phyloP scores from a whole-genome alignment of 1,140 invertebrate species.

The Yoshiicerus persimilis region DNA sequence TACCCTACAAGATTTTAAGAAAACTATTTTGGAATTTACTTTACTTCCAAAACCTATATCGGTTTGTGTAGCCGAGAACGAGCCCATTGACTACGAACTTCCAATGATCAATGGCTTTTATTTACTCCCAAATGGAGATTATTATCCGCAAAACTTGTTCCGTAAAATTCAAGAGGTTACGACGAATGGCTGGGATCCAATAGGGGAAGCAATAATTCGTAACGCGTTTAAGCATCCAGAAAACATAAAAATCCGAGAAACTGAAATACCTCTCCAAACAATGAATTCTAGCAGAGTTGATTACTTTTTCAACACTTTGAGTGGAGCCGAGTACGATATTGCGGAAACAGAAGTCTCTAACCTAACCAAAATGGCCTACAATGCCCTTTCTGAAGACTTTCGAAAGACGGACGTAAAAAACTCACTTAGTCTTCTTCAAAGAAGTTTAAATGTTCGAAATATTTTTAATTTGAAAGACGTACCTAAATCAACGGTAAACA shows the following conservation, averaged over 20 bases:
- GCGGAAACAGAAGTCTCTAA: not conserved
- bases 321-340: not conserved
- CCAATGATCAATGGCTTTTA: not conserved
- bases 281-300: not conserved
- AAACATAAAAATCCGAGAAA: not conserved
- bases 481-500: not conserved
- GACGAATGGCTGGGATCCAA: not conserved
- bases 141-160: constrained; percentile 15
- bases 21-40: not conserved
- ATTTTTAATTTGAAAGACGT: not conserved
- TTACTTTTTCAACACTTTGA: not conserved
- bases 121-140: constrained; percentile 15
- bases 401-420: not conserved
- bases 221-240: not conserved
- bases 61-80: not conserved
- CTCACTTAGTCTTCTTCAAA: not conserved
- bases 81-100: not conserved
- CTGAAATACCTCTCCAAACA: not conserved
- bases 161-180: constrained; percentile 16
- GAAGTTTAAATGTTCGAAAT: constrained; percentile 22
- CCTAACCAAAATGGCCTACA: not conserved
- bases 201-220: constrained; percentile 14
- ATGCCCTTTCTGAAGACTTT: not conserved
- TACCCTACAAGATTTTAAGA: not conserved
- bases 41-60: constrained; percentile 1